Conservation (phyloP, 2,113 vertebrate species). For the Girardinichthys multiradiatus region DNA sequence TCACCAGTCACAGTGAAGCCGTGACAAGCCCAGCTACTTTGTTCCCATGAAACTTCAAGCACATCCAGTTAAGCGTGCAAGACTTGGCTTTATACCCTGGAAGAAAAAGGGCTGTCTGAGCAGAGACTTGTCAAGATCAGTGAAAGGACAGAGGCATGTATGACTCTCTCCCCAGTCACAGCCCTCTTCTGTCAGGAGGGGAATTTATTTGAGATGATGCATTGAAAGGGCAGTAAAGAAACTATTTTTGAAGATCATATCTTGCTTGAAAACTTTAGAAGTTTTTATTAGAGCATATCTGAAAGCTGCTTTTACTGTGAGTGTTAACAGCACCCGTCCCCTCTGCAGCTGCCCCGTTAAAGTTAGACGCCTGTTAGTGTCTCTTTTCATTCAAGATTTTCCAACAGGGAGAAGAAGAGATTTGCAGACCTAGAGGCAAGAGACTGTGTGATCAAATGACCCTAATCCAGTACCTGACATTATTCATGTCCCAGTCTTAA, state of each 20-base stretch:
- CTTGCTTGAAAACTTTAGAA: slow-evolving; percentile 6
- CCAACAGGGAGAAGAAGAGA: slow-evolving; percentile 2
- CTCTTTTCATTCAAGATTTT: slow-evolving; percentile 48
- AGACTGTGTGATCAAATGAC: slow-evolving; percentile 55
- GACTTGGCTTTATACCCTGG: slow-evolving; percentile 4
- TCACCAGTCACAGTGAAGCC: slow-evolving; percentile 12
- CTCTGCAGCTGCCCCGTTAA: slow-evolving; percentile 22
- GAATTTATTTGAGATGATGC: slow-evolving; percentile 27
- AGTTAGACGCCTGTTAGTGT: slow-evolving; percentile 42
- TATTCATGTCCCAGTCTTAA: slow-evolving; percentile 69
- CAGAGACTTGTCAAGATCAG: slow-evolving; percentile 41
- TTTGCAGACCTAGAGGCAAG: slow-evolving; percentile 20
- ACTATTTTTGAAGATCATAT: slow-evolving; percentile 15
- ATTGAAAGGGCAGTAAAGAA: slow-evolving; percentile 4
- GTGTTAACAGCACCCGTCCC: slow-evolving; percentile 26
- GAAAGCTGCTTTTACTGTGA: slow-evolving; percentile 28
- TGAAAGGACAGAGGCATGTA: slow-evolving; percentile 11
- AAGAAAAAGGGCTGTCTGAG: slow-evolving; percentile 10
- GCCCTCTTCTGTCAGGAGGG: slow-evolving; percentile 2
- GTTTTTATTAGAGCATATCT: slow-evolving; percentile 25
- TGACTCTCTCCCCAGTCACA: not conserved
- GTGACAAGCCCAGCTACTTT: slow-evolving; percentile 5
- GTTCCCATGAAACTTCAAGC: slow-evolving; percentile 16
- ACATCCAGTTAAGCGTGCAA: slow-evolving; percentile 5
- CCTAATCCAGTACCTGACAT: slow-evolving; percentile 50